Evolutionary conservation across 1,140 invertebrate genomes (phyloP).

Genomic region (Plodia interpunctella): DNA sequence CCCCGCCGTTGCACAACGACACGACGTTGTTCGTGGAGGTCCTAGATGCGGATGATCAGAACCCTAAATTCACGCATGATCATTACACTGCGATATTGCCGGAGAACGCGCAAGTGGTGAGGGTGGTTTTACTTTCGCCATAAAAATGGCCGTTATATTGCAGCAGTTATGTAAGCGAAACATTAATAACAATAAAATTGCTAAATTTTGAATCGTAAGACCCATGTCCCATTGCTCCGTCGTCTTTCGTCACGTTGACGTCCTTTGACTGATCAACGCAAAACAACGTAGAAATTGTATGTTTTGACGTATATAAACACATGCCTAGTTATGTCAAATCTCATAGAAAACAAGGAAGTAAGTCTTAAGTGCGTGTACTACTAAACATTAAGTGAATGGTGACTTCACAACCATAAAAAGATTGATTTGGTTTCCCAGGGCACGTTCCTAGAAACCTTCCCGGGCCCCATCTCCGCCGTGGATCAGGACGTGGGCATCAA

Average conservation of each 20-base stretch:
- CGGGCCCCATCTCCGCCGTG: conserved; percentile 82
- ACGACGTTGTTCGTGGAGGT: conserved; percentile 88
- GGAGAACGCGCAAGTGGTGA: conserved; percentile 79
- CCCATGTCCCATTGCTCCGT: too few relatives aligned
- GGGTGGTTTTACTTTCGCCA: neutral
- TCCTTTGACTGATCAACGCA: too few relatives aligned
- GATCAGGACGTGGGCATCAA: conserved; percentile 90
- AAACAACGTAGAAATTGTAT: too few relatives aligned
- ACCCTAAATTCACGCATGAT: conserved; percentile 88
- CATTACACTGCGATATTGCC: conserved; percentile 86
- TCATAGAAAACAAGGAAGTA: too few relatives aligned
- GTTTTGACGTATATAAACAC: too few relatives aligned
- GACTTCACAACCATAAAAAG: neutral
- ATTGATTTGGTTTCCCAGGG: conserved; percentile 64
- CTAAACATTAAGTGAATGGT: neutral
- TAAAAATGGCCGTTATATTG: neutral
- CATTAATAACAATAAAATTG: too few relatives aligned
- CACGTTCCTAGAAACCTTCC: conserved; percentile 76
- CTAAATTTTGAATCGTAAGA: too few relatives aligned
- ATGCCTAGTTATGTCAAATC: too few relatives aligned
- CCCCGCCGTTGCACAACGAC: conserved; percentile 85
- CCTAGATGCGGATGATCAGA: conserved; percentile 95
- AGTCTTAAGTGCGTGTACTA: too few relatives aligned
- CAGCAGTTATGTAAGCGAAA: too few relatives aligned
- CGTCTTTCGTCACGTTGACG: too few relatives aligned